Evolutionary conservation across 2,797 vertebrate genomes (phyloP), one percentile per base, ranked within the genome.

Genomic region (Sarcoramphus papa): DNA sequence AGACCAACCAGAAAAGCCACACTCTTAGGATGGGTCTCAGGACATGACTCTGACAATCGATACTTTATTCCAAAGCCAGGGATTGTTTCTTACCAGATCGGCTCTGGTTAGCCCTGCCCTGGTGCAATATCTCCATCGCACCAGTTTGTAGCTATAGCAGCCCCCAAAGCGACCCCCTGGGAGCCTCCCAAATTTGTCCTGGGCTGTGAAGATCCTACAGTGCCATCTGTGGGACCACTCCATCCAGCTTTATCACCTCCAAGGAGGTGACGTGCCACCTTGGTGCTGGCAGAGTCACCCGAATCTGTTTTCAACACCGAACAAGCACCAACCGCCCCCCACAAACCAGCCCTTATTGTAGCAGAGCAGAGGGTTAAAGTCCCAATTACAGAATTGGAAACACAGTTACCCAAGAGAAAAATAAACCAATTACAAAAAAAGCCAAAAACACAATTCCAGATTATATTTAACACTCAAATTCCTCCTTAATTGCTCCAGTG

Each of bases 401-500:
- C 57, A 80, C 85, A 86, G 90, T 82, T 94, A 95, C 90, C 88
- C 95, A 96, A 94, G 88, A 96, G 90, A 94, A 93, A 94, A 95
- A 96, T 85, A 96, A 93, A 95, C 40, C 59, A 95, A 95, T 95
- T 93, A 92, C 12, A 24, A 82, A 85, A 91, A 60, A 85, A 67
- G 4, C 22, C 31, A 16, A 94, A 97, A 93, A 92, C 88, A 96
- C 92, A 93, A 93, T 96, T 94, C 88, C 86, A 96, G 93, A 94
- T 96, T 97, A 96, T 96, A 96, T 96, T 97, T 97, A 96, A 97
- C 95, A 96, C 74, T 94, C 95, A 93, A 89, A 97, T 97, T 96
- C 95, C 70, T 96, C 77, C 67, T 92, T 97, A 97, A 97, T 96
- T 96, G 92, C 95, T 94, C 74, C 84, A 95, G 81, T 89, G 88